phyloP scores from a whole-genome alignment of 2,888 invertebrate genomes.

The Eugnorisma glareosa region DNA sequence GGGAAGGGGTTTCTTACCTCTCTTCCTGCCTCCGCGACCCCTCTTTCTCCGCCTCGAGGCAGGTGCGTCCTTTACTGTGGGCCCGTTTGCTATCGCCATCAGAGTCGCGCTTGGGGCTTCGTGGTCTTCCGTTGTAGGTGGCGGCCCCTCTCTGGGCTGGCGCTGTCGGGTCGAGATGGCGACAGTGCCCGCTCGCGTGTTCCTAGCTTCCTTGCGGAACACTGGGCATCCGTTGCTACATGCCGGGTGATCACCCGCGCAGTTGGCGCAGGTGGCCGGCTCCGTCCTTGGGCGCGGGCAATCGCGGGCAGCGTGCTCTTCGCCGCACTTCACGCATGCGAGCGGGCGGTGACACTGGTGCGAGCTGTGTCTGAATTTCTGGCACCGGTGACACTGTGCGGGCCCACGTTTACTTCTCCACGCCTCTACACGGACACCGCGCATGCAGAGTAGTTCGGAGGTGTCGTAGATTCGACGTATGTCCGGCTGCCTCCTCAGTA shows the following conservation, averaged over 20 bases:
- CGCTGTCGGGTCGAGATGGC: background rate
- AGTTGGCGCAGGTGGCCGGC: background rate
- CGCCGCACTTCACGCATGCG: background rate
- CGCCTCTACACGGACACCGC: background rate
- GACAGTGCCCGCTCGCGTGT: background rate
- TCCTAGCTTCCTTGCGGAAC: accelerated
- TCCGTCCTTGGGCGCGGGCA: background rate
- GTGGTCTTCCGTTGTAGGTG: accelerated
- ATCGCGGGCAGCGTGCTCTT: background rate
- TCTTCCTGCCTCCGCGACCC: background rate
- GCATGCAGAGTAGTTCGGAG: no score
- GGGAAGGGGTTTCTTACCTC: background rate
- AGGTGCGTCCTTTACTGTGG: background rate
- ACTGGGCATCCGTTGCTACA: no score
- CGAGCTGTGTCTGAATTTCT: no score
- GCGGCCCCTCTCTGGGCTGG: background rate
- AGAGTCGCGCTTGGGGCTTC: background rate
- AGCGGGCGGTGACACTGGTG: slow-evolving; percentile 27
- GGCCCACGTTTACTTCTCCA: slow-evolving; percentile 46
- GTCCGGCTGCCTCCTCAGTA: background rate
- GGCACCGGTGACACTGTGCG: slow-evolving; percentile 65
- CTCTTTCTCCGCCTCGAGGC: background rate
- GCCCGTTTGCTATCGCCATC: background rate
- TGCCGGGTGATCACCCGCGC: background rate
- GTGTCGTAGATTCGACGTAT: no score